Evolutionary conservation across 2,113 vertebrate species (phyloP), one percentile per base, ranked within the genome.

Genomic region (Mesitornis unicolor): DNA sequence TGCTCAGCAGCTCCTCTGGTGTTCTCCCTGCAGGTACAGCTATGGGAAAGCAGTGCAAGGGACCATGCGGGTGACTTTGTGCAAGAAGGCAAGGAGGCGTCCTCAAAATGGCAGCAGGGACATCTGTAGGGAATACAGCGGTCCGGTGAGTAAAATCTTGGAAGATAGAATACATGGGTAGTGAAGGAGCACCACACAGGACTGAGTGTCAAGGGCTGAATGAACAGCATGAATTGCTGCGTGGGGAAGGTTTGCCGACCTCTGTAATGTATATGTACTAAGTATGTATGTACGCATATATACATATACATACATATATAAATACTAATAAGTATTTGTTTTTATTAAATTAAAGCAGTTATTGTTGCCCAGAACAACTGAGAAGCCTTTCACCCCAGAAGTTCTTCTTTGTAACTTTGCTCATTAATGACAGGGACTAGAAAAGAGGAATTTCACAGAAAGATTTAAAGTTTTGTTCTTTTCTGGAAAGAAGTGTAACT

Each of bases 1-100:
- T 42, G 42, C 35, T 33, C 9, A 2, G 21, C 25, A 48, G 25
- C 36, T 64, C 43, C 36, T 11, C 35, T 24, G 35, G 24, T 78
- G 33, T 29, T 67, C 26, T 63, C 51, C 71, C 48, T 26, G 43
- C 90, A 98, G 98, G 94, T 98, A 97, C 84, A 96, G 84, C 36
- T 97, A 96, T 5, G 97, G 97, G 40, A 98, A 90, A 82, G 96
- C 96, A 3, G 56, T 97, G 59, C 60, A 17, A 21, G 98, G 97
- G 8, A 63, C 70, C 0, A 0, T 79, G 35, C 4, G 16, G 2
- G 87, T 96, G 5, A 79, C 68, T 1, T 45, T 97, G 76, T 98
- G 98, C 86, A 95, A 97, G 75, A 97, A 70, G 71, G 40, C 54
- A 6, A 35, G 89, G 71, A 90, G 68, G 3, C 68, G 25, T 70